Base-by-base conservation (phyloP, 2,888 invertebrate species). In the Pristionchus exspectatus region DNA sequence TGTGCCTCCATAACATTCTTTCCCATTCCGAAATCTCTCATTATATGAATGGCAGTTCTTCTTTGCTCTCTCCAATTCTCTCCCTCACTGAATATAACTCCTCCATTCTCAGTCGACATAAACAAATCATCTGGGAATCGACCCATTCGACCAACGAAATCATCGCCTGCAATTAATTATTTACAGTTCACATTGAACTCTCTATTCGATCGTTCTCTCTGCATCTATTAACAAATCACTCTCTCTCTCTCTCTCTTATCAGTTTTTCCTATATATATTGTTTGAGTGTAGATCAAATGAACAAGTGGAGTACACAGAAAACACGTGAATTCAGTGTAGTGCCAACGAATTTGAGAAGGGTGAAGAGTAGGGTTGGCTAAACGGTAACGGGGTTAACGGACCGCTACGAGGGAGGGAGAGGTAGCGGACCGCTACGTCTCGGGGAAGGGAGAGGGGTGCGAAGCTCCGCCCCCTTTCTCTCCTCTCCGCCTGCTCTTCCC, bases 1-100 rank as follows among this genome's bases (percentile, higher is more conserved):
- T 87, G 87, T 72, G 38, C 72, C 27, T 90, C 90, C 90, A 90
- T 90, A 0, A 88, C 63, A 86, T 90, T 90, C 72, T 90, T 90
- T 16, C 90, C 90, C 56, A 90, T 87, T 44, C 90, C 90, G 63
- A 90, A 90, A 63, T 90, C 90, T 88, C 90, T 88, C 86, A 90
- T 54, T 27, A 90, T 90, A 21, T 90, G 90, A 21, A 90, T 59
- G 63, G 90, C 88, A 21, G 90, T 90, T 27, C 90, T 83, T 89
- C 90, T 66, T 33, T 90, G 90, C 33, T 90, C 90, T 63, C 90
- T 69, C 90, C 90, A 90, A 44, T 90, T 89, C 27, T 88, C 90
- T 50, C 90, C 90, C 18, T 88, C 66, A 72, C 88, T 85, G 77
- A 90, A 90, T 30, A 88, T 85, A 18, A 90, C 86, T n/a, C 90